Evolutionary conservation across 2,888 invertebrate species (phyloP).

Genomic region (Allophyes oxyacanthae): DNA sequence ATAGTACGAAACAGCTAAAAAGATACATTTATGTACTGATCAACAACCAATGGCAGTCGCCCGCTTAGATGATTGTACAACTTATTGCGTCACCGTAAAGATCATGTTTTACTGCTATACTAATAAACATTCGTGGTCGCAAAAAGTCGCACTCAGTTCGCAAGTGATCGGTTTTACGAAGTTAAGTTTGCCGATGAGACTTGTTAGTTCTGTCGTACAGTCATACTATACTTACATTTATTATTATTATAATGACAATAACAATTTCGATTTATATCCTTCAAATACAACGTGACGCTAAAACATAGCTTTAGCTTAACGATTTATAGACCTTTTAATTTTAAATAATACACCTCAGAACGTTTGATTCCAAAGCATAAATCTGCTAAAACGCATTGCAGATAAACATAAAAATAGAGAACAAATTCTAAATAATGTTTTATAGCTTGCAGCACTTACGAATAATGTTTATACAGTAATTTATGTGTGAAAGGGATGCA

Average conservation of each 20-base stretch:
- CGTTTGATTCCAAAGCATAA: conserved; percentile 33
- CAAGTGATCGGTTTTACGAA: too few relatives aligned
- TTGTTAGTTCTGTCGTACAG: too few relatives aligned
- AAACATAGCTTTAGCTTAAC: conserved; percentile 5
- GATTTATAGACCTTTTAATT: conserved; percentile 27
- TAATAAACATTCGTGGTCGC: too few relatives aligned
- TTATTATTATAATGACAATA: conserved; percentile 4
- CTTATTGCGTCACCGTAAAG: too few relatives aligned
- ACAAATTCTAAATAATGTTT: conserved; percentile 17
- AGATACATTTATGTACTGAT: too few relatives aligned
- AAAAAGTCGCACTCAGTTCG: too few relatives aligned
- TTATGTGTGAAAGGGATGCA: neutral
- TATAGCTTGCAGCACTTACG: conserved; percentile 14
- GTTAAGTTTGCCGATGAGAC: too few relatives aligned
- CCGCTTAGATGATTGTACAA: too few relatives aligned
- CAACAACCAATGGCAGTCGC: too few relatives aligned
- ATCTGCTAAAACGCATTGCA: conserved; percentile 46
- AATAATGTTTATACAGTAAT: conserved; percentile 13
- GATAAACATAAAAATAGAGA: conserved; percentile 31
- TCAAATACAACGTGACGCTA: neutral
- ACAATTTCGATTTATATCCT: conserved; percentile 1
- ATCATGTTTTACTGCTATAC: too few relatives aligned
- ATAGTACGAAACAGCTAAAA: too few relatives aligned
- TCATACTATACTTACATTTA: too few relatives aligned
- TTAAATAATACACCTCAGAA: conserved; percentile 9